Evolutionary conservation across 1,140 invertebrate genomes (phyloP), one percentile per base, ranked within the genome.

Genomic region (Drosophila leontia): DNA sequence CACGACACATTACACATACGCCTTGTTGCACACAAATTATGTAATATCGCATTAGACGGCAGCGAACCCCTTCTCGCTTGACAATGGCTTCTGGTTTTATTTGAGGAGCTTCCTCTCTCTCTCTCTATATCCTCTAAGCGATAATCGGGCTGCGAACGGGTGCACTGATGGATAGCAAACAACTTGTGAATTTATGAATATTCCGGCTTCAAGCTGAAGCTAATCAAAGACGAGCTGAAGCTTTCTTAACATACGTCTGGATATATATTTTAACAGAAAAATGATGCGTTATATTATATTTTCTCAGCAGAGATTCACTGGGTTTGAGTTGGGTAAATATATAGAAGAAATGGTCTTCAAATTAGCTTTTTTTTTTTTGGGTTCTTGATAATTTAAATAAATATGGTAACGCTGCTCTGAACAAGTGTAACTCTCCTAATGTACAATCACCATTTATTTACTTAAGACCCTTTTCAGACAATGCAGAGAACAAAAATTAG

Each of bases 11-110:
- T 83, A 88, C 84, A 70, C 83, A 87, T 87, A 87, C 83, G 83
- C 83, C 83, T 77, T 70, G 84, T 80, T 87, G 84, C 80, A 83
- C 83, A 75, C 63, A 71, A 83, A 87, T 87, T 87, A 87, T 87
- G 84, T 84, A 87, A 87, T 80, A 80, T 69, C 77, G 68, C 80
- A 88, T 88, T 88, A 88, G 69, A 45, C 23, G 70, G 42, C 29
- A 17, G 29, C 51, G 34, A 9, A 23, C 34, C n/a, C 42, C 26
- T 50, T 4, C 68, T 12, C 47, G 41, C n/a, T 13, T 32, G 34
- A 29, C 32, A 74, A 60, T 35, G 26, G 35, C 44, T 34, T 29
- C 64, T 77, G 47, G 45, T 55, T 78, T 55, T 69, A 37, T 74
- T 71, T 72, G 37, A 60, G 48, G 47, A 84, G 77, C 68, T 71